These are phyloP conservation scores for Tenthredo amoena DNA, from an alignment of 2,888 invertebrate genomes.

Conservation along the genomic window DNA sequence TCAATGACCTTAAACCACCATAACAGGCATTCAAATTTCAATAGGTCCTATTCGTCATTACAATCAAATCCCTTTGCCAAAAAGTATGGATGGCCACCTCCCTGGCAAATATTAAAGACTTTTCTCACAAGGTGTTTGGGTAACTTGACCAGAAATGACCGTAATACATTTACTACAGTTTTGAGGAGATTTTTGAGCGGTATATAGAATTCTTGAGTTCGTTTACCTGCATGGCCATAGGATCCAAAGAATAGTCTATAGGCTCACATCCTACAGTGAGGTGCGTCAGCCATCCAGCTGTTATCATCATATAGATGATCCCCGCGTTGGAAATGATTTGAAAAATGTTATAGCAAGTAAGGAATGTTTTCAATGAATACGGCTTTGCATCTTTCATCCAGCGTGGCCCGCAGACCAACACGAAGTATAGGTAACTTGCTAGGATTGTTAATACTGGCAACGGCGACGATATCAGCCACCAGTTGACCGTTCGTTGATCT, in stretches of 20 bases:
- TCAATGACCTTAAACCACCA: not conserved
- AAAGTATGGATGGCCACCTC: not conserved
- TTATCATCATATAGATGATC: conserved; percentile 72
- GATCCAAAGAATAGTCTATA: conserved; percentile 84
- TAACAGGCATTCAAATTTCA: not conserved
- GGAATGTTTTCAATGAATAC: conserved; percentile 83
- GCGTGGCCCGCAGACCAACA: conserved; percentile 82
- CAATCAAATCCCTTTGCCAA: not conserved
- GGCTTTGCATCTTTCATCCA: conserved; percentile 87
- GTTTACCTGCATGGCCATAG: conserved; percentile 66
- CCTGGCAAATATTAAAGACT: not conserved
- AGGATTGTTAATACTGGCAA: conserved; percentile 80
- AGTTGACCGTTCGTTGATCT: conserved; percentile 83
- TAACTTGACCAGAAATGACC: not conserved
- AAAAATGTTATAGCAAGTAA: conserved; percentile 89
- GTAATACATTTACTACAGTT: not conserved
- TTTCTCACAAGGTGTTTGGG: not conserved
- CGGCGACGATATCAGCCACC: conserved; percentile 83
- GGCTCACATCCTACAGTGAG: conserved; percentile 83
- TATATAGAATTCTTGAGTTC: not conserved
- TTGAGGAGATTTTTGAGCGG: not conserved
- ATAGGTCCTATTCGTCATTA: not conserved
- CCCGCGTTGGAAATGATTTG: conserved; percentile 79
- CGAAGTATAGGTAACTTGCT: conserved; percentile 80
- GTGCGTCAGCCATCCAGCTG: conserved; percentile 82